Percentiles rank a stretch among this genome's conserved stretches.
Evolutionary conservation across 2,888 invertebrate genomes (phyloP).

Genomic region (Zonitis immaculata): DNA sequence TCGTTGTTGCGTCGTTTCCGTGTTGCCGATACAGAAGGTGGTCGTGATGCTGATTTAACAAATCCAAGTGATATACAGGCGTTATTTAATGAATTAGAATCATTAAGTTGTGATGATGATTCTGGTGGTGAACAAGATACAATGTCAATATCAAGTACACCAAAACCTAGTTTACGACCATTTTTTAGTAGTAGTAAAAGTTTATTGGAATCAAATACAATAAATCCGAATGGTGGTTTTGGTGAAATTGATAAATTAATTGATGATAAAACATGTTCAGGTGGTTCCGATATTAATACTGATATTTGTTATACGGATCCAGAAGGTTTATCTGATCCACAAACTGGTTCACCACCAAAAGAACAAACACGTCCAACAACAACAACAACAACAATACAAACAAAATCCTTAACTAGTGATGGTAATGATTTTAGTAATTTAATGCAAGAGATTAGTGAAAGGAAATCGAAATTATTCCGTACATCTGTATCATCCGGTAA

Average conservation of each 20-base stretch:
- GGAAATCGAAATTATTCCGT: slow-evolving; percentile 62
- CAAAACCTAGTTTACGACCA: slow-evolving; percentile 91
- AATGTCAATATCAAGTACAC: slow-evolving; percentile 94
- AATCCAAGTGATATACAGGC: slow-evolving; percentile 90
- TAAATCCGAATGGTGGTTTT: slow-evolving; percentile 23
- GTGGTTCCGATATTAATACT: slow-evolving; percentile 52
- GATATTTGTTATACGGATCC: slow-evolving; percentile 60
- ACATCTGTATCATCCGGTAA: slow-evolving; percentile 57
- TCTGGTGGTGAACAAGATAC: slow-evolving; percentile 97
- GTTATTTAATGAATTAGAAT: slow-evolving; percentile 92
- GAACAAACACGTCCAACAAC: slow-evolving; percentile 35
- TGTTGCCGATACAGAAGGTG: slow-evolving; percentile 84
- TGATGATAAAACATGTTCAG: slow-evolving; percentile 50
- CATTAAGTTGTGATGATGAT: slow-evolving; percentile 78
- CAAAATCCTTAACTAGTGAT: slow-evolving; percentile 34
- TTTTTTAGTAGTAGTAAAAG: slow-evolving; percentile 91
- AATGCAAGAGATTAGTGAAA: slow-evolving; percentile 45
- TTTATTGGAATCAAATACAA: slow-evolving; percentile 50
- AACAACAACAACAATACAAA: slow-evolving; percentile 30
- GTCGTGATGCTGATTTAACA: slow-evolving; percentile 59
- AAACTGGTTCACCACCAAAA: slow-evolving; percentile 54
- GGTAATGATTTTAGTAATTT: slow-evolving; percentile 35
- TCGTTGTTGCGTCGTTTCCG: slow-evolving; percentile 91
- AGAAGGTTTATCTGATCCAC: slow-evolving; percentile 64
- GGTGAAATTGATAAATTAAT: slow-evolving; percentile 37